Evolutionary conservation across 2,113 vertebrate genomes (phyloP).

Genomic region (Sinocyclocheilus maitianheensis): DNA sequence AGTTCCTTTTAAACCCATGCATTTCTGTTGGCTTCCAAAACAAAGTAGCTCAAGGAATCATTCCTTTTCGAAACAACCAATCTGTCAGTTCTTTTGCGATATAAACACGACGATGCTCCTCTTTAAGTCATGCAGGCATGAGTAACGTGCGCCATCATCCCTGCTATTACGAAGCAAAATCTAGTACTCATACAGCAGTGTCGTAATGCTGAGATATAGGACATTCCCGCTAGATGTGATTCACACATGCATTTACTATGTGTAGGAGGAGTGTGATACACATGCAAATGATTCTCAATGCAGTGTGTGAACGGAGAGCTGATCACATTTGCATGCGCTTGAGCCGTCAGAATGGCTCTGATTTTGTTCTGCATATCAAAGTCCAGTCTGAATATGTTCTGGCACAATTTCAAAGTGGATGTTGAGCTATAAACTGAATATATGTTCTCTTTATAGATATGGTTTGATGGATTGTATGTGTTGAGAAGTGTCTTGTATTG

Average conservation of each 20-base stretch:
- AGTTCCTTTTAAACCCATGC: not conserved
- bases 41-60: not conserved
- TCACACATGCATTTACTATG: not conserved
- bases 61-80: not conserved
- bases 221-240: not conserved
- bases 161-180: not conserved
- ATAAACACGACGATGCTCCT: not conserved
- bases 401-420: not conserved
- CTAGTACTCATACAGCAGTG: not conserved
- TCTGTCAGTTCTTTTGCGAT: not conserved
- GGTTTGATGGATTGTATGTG: not conserved
- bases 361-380: not conserved
- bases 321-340: constrained; percentile 1
- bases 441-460: not conserved
- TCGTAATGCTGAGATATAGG: not conserved
- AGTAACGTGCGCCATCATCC: not conserved
- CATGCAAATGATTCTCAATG: not conserved
- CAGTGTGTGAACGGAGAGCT: not conserved
- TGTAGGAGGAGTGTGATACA: not conserved
- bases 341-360: not conserved
- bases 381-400: constrained; percentile 2
- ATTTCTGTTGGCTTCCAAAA: not conserved
- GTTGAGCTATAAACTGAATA: not conserved
- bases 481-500: not conserved
- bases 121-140: not conserved